Base-by-base conservation (phyloP, 2,113 vertebrate genomes). In the Trinectes maculatus region DNA sequence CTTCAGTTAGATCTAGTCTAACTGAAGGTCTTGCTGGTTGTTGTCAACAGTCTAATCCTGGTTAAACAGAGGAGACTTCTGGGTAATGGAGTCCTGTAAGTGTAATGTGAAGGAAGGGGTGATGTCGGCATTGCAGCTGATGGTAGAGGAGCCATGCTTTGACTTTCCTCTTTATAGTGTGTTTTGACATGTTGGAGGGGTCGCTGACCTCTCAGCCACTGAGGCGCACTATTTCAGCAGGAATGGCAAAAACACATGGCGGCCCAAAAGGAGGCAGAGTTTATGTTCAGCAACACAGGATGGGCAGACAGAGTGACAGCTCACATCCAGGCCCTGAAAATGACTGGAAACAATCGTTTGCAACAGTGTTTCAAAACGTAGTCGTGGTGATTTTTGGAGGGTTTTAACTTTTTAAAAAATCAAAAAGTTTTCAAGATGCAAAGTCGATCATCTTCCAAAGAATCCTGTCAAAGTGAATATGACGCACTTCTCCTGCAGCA, bases 171-270 rank as follows among this genome's bases (percentile, higher is more conserved):
- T 53, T 64, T 25, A 33, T 19, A 19, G 61, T 3, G 61, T 72
- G 43, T 74, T 79, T 83, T 76, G 42, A 58, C 81, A 77, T 48
- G 46, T 53, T 6, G 44, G 3, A 5, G 31, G 42, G 79, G 71
- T 75, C 70, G 8, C n/a, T 57, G 79, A 86, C 81, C 76, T 76
- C 42, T 74, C 0, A 44, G 21, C 72, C 66, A 55, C 54, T 66
- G 71, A 83, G 51, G 56, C 26, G 2, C 52, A 47, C 47, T 2
- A 5, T 53, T n/a, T 66, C 3, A 1, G 19, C 56, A n/a, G 3
- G 71, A 39, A 88, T 84, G 69, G 37, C 43, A 5, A 69, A 71
- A 86, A 65, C 84, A 88, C 36, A 69, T 79, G 81, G 21, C 1
- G 19, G 39, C 42, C 34, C 39, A 61, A 61, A n/a, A 25, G 67